phyloP scores from a whole-genome alignment of 2,113 vertebrate genomes.

The Melospiza georgiana region DNA sequence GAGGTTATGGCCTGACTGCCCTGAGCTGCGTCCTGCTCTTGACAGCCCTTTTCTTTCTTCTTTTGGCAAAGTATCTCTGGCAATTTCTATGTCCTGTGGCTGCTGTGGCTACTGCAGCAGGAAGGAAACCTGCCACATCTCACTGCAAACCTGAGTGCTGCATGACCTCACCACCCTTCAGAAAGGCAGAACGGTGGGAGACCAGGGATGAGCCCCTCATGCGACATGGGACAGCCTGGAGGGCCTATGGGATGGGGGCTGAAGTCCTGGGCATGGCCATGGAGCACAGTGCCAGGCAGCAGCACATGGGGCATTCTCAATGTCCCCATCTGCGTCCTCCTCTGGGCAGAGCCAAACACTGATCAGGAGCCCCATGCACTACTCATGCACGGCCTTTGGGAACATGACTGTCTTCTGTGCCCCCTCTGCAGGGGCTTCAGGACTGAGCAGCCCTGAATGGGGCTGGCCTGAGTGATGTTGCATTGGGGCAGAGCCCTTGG shows the following conservation, averaged over 20 bases:
- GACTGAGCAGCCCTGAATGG: background rate
- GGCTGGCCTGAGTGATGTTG: background rate
- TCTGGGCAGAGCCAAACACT: background rate
- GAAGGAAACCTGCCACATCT: fast-evolving
- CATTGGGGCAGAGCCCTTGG: fast-evolving
- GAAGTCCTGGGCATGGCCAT: fast-evolving
- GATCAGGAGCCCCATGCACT: background rate
- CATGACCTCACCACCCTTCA: fast-evolving
- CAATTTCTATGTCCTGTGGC: fast-evolving
- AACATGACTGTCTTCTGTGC: fast-evolving
- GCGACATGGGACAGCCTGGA: fast-evolving
- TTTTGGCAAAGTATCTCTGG: background rate
- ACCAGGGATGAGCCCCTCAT: background rate
- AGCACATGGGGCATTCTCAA: background rate
- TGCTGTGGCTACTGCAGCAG: background rate
- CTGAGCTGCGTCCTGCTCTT: background rate
- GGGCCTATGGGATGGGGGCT: background rate
- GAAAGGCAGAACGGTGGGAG: background rate
- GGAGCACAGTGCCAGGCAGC: background rate
- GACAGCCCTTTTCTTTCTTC: background rate
- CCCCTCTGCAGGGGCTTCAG: background rate
- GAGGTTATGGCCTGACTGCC: fast-evolving
- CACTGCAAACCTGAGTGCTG: fast-evolving
- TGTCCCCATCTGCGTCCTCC: background rate
- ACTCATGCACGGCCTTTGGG: background rate